phyloP scores from a whole-genome alignment of 2,888 invertebrate genomes.

The Bhutanitis thaidina region DNA sequence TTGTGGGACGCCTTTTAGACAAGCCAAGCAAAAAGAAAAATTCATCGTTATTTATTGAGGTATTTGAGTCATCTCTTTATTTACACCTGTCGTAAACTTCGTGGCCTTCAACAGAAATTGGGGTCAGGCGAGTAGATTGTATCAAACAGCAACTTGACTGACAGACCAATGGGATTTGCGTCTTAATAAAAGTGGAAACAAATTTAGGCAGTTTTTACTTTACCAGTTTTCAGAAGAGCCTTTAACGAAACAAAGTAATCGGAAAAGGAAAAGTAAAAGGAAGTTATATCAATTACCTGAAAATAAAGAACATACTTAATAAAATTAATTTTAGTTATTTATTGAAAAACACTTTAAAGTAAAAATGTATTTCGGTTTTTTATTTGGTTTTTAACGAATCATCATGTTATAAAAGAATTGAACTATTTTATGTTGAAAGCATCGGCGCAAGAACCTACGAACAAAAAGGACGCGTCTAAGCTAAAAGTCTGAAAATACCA shows the following conservation, averaged over 20 bases:
- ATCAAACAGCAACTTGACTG: constrained; percentile 13
- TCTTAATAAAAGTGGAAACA: constrained; percentile 2
- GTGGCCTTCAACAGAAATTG: constrained; percentile 33
- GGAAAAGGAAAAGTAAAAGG: no score
- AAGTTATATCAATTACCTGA: constrained; percentile 9
- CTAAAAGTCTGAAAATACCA: no score
- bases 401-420: no score
- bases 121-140: constrained; percentile 22
- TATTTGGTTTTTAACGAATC: no score
- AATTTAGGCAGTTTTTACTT: constrained; percentile 6
- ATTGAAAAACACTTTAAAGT: no score
- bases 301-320: neutral
- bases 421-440: no score
- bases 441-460: no score
- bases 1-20: constrained; percentile 44
- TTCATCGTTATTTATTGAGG: constrained; percentile 44
- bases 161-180: neutral
- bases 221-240: constrained; percentile 1
- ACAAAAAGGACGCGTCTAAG: no score
- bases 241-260: no score
- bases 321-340: no score
- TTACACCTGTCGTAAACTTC: constrained; percentile 60
- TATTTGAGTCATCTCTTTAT: constrained; percentile 56
- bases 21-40: constrained; percentile 41
- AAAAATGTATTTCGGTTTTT: no score